Evolutionary conservation across 2,113 vertebrate genomes (phyloP).

Genomic region (Tenebrosternarchus preto): DNA sequence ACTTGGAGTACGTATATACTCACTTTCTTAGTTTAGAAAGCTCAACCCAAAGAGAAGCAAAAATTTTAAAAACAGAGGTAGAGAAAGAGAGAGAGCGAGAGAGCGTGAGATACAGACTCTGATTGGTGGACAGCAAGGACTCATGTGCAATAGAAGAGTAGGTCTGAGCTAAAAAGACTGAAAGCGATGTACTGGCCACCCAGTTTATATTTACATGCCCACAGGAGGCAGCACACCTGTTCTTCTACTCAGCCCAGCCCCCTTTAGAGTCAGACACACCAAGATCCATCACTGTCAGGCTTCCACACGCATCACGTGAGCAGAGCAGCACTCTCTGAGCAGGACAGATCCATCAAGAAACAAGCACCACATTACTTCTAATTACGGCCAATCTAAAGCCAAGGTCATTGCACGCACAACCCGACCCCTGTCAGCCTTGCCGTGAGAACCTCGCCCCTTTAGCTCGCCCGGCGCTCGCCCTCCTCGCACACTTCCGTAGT

Average conservation of each 20-base stretch:
- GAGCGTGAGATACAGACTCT: not conserved
- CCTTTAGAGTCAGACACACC: slow-evolving; percentile 21
- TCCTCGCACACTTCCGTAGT: not conserved
- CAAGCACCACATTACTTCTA: slow-evolving; percentile 42
- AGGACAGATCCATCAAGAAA: slow-evolving; percentile 44
- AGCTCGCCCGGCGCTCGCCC: no score
- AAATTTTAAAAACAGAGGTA: not conserved
- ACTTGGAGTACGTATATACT: not conserved
- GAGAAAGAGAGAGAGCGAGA: not conserved
- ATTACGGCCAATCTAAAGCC: slow-evolving; percentile 34
- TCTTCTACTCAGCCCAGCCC: not conserved
- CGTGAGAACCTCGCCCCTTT: slow-evolving; percentile 15
- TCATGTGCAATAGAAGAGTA: not conserved
- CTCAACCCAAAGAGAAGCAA: not conserved
- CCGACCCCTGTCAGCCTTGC: not conserved
- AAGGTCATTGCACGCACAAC: slow-evolving; percentile 46
- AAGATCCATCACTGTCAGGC: slow-evolving; percentile 40
- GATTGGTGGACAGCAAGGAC: not conserved
- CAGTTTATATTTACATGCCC: slow-evolving; percentile 23
- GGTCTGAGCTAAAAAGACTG: not conserved
- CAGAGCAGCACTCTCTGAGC: slow-evolving; percentile 15
- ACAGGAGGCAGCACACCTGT: slow-evolving; percentile 16
- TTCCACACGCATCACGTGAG: slow-evolving; percentile 18
- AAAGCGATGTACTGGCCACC: not conserved
- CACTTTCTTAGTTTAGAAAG: not conserved